Evolutionary conservation across 2,888 invertebrate genomes (phyloP).

Genomic region (Copidosoma aretas): DNA sequence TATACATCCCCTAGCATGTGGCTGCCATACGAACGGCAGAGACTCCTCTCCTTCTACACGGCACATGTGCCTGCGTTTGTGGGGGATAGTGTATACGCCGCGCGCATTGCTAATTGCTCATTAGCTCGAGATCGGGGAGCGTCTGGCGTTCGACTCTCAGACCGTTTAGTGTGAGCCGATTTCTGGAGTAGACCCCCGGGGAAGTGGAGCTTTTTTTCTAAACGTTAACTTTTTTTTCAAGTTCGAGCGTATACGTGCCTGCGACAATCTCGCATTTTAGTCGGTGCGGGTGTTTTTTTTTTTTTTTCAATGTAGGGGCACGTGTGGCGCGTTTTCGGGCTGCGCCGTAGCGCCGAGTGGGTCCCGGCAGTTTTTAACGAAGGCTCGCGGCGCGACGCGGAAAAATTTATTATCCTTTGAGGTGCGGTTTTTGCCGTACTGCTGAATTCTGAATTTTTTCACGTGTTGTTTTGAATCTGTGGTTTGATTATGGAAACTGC

Average conservation of each 20-base stretch:
- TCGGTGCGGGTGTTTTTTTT: too few relatives aligned
- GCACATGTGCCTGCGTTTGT: too few relatives aligned
- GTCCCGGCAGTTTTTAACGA: background rate
- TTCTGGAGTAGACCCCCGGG: too few relatives aligned
- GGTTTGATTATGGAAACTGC: too few relatives aligned
- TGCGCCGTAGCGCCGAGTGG: background rate
- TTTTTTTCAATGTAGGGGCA: too few relatives aligned
- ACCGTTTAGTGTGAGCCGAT: constrained; percentile 11
- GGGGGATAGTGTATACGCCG: too few relatives aligned
- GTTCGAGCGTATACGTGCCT: too few relatives aligned
- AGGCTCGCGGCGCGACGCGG: constrained; percentile 5
- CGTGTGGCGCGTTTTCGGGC: too few relatives aligned
- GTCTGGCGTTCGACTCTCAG: constrained; percentile 32
- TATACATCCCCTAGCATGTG: background rate
- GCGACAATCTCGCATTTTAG: too few relatives aligned
- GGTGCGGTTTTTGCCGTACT: background rate
- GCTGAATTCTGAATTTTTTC: too few relatives aligned
- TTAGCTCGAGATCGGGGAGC: constrained; percentile 51
- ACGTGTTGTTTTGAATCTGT: too few relatives aligned
- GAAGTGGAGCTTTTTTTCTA: background rate
- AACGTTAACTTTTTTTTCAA: background rate
- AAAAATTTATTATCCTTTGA: background rate
- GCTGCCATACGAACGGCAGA: background rate
- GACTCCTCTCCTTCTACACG: too few relatives aligned
- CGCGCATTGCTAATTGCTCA: constrained; percentile 53